Conservation (phyloP, 2,113 vertebrate genomes). For the Myanophis thanlyinensis region DNA sequence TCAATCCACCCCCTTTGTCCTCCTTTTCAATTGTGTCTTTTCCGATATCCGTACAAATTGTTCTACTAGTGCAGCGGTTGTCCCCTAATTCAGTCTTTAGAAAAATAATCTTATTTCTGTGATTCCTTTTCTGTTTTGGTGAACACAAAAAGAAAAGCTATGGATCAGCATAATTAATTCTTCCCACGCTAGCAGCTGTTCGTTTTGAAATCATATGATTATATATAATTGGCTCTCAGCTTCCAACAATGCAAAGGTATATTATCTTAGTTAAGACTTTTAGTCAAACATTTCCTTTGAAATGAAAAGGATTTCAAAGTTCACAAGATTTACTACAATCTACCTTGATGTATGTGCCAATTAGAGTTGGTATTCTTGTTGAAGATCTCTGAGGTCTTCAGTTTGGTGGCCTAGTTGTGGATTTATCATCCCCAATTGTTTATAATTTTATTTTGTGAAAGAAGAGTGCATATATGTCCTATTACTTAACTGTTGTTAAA, state of each 20-base stretch:
- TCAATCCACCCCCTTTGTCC: not conserved
- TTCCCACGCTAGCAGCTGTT: not conserved
- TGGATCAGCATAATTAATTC: not conserved
- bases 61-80: not conserved
- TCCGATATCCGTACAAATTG: not conserved
- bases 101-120: conserved; percentile 10
- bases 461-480: not conserved
- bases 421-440: not conserved
- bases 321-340: not conserved
- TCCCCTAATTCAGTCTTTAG: not conserved
- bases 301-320: not conserved
- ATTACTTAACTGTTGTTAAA: not conserved
- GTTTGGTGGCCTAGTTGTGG: not conserved
- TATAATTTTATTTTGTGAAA: not conserved
- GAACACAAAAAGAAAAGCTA: not conserved
- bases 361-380: not conserved
- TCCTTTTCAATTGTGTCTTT: not conserved
- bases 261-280: not conserved
- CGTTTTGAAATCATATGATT: not conserved
- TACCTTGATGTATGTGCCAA: not conserved
- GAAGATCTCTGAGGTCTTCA: not conserved
- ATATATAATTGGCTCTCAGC: not conserved
- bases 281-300: conserved; percentile 3
- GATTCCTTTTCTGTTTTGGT: not conserved
- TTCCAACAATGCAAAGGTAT: conserved; percentile 13